A percentile compares a stretch with the other conserved stretches of the same genome.
Conservation (phyloP, 2,888 invertebrate species). For the Lutraria lutraria region DNA sequence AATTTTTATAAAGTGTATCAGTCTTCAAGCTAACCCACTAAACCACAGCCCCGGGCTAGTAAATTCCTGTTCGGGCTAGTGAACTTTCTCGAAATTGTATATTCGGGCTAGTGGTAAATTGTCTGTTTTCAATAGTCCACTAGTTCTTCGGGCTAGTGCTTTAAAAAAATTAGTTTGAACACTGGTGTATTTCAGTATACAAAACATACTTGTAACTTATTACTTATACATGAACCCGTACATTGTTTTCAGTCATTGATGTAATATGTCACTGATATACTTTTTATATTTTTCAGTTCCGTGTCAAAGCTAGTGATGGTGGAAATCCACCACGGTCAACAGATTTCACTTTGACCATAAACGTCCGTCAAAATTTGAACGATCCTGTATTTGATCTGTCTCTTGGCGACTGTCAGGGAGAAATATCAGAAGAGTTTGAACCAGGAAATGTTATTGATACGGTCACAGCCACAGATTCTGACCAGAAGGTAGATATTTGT, state of each 20-base stretch:
- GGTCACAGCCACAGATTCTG: constrained; percentile 74
- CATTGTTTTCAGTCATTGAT: not conserved
- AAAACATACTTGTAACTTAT: not conserved
- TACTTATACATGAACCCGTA: not conserved
- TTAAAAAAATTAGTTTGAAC: no score
- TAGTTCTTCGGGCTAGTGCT: no score
- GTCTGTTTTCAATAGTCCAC: no score
- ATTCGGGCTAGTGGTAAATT: no score
- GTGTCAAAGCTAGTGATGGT: constrained; percentile 80
- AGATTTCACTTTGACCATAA: constrained; percentile 74
- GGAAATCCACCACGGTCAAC: constrained; percentile 79
- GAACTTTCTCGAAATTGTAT: no score
- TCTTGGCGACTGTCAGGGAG: constrained; percentile 37
- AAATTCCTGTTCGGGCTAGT: no score
- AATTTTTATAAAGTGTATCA: no score
- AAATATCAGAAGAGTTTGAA: constrained; percentile 71
- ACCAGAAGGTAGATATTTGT: constrained; percentile 67
- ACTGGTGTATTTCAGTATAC: not conserved
- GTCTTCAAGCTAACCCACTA: no score
- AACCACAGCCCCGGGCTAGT: no score
- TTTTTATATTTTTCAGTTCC: constrained; percentile 63
- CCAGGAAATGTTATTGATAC: constrained; percentile 59
- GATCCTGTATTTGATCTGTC: constrained; percentile 72
- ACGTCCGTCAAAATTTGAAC: constrained; percentile 79
- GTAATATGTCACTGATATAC: not conserved